Evolutionary conservation across 2,888 invertebrate species (phyloP).

Genomic region (Aethes cnicana): DNA sequence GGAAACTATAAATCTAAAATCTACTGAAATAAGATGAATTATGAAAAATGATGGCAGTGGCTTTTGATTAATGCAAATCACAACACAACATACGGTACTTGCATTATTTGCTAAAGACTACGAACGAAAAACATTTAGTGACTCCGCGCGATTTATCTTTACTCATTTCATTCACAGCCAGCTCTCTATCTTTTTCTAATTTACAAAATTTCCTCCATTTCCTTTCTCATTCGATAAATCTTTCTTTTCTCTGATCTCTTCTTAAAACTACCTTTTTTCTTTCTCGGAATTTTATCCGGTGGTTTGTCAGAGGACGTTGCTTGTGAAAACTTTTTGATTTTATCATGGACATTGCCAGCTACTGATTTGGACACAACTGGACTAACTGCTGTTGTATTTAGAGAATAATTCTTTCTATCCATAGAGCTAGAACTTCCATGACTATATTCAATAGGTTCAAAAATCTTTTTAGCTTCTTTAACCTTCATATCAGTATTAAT

Average conservation of each 20-base stretch:
- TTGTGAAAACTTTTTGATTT: slow-evolving; percentile 70
- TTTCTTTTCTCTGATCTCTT: slow-evolving; percentile 60
- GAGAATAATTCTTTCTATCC: slow-evolving; percentile 49
- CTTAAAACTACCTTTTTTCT: slow-evolving; percentile 62
- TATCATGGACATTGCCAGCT: slow-evolving; percentile 71
- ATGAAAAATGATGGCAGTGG: slow-evolving; percentile 46
- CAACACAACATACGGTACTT: slow-evolving; percentile 45
- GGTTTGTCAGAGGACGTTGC: slow-evolving; percentile 51
- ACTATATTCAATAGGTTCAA: slow-evolving; percentile 55
- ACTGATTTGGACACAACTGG: slow-evolving; percentile 54
- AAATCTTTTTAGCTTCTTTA: slow-evolving; percentile 63
- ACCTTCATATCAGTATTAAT: slow-evolving; percentile 46
- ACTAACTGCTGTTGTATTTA: slow-evolving; percentile 37
- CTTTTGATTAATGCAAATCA: slow-evolving; percentile 36
- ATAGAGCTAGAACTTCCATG: slow-evolving; percentile 51
- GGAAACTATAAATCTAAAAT: background rate
- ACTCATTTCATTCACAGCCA: background rate
- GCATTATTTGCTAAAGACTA: slow-evolving; percentile 36
- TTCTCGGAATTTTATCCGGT: slow-evolving; percentile 56
- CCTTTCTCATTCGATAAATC: slow-evolving; percentile 67
- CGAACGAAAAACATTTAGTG: slow-evolving; percentile 18
- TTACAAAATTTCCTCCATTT: slow-evolving; percentile 69
- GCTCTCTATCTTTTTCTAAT: too few relatives aligned
- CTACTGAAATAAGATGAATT: background rate
- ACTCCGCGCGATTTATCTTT: background rate